Evolutionary conservation across 2,888 invertebrate species (phyloP), one percentile per base, ranked within the genome.

Genomic region (Harpalus rubripes): DNA sequence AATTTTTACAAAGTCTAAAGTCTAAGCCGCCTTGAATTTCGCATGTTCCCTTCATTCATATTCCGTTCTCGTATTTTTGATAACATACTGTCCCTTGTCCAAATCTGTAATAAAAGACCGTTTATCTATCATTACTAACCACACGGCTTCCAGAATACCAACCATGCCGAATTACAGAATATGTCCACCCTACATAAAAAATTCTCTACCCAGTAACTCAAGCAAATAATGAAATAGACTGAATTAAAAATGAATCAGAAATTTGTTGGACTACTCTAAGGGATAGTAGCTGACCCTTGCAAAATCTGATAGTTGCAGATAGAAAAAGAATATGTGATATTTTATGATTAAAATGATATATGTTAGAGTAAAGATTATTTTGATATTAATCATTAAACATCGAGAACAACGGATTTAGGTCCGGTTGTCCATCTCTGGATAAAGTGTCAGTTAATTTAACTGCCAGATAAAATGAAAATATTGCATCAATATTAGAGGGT

Each of bases 41-140:
- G 32, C 32, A 32, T 32, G 32, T 58, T 58, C 5, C 58, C 15
- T 58, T 5, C 16, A n/a, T 63, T 22, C 12, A 10, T 63, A 63
- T 63, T 63, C 63, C 12, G 10, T 10, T 26, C 63, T 8, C 63
- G 63, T 63, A 63, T 63, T 16, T 26, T 63, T 22, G 63, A 63
- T 63, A 63, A 63, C 63, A 63, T 26, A 63, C 26, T 63, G 18
- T 63, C 26, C 18, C 26, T 26, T 63, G 18, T 26, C 56, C 56
- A 56, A 56, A 18, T 16, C 76, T 76, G 44, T 76, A 76, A 76
- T 76, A 76, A 76, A 76, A 56, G 18, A 22, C 44, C 76, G 76
- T 76, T 76, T 76, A 76, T 76, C 76, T 76, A 18, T 76, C 76
- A 76, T 76, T 76, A 76, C 76, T 76, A 76, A 76, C 76, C 76